Base-by-base conservation (phyloP, 2,113 vertebrate species). In the Amphilophus citrinellus region DNA sequence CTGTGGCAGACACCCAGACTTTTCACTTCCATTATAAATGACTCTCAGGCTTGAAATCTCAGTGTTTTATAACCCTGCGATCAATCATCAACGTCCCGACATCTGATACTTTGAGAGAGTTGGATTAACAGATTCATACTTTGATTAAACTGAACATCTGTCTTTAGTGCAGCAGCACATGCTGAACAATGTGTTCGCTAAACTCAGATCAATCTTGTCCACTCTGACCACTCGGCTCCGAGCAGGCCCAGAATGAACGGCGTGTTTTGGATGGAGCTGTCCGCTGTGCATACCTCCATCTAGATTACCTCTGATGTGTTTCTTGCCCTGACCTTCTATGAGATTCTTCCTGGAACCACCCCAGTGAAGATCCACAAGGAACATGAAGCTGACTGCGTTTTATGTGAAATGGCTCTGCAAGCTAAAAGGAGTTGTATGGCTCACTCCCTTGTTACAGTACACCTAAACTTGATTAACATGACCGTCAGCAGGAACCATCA, bases 361-460 rank as follows among this genome's bases (percentile, higher is more conserved):
- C 10, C 76, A 66, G 20, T 80, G 59, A 73, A 87, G 93, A 86
- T 76, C 85, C 60, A 65, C 66, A 60, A 76, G 76, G 84, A 92
- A 91, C 92, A 79, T 76, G 63, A 91, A 60, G 20, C 53, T 62
- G 73, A 76, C 85, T 85, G 79, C 37, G 62, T 86, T 93, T 95
- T 82, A 87, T 82, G 79, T 83, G 62, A 89, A 90, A 91, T 80
- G 57, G 73, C 76, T 85, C 44, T 24, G 77, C 87, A 78, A 85
- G 89, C 90, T 83, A 10, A 79, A 61, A 78, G 65, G 53, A 53
- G 71, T 73, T 22, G 37, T 87, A 56, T 56, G 11, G 75, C 89
- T 86, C 84, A 84, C 82, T 91, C 80, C 79, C 47, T 87, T 78
- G 81, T 88, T 50, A 35, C 30, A 6, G 50, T 37, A 53, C 88